Percentiles rank a stretch among this genome's conserved stretches.
phyloP scores from a whole-genome alignment of 2,888 invertebrate species.

The Gymnosoma rotundatum region DNA sequence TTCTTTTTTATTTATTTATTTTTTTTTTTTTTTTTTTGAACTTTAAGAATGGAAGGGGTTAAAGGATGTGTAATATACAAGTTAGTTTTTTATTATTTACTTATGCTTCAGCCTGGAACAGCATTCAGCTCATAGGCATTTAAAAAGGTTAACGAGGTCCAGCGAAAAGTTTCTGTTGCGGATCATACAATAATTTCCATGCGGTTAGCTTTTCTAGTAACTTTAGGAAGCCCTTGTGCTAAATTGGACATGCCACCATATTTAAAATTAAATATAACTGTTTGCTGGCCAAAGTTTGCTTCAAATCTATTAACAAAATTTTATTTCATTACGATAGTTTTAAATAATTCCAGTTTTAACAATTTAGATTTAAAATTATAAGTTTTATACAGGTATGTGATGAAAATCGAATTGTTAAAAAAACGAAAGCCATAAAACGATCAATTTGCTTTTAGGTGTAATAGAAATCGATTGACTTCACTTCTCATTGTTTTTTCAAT shows the following conservation, averaged over 20 bases:
- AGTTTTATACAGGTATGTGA: no score
- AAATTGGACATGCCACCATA: slow-evolving; percentile 86
- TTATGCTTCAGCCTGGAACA: slow-evolving; percentile 39
- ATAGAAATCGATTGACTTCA: no score
- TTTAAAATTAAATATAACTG: slow-evolving; percentile 90
- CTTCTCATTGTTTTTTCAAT: no score
- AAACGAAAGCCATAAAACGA: neutral
- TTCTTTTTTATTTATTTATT: slow-evolving; percentile 16
- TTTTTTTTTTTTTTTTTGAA: slow-evolving; percentile 12
- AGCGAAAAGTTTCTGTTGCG: slow-evolving; percentile 71
- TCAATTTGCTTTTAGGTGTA: no score
- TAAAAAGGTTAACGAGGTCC: slow-evolving; percentile 67
- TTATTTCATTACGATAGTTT: no score
- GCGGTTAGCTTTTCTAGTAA: slow-evolving; percentile 86
- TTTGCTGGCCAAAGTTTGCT: slow-evolving; percentile 91
- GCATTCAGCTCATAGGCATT: slow-evolving; percentile 68
- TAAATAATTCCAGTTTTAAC: neutral
- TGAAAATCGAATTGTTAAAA: no score
- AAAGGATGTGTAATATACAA: neutral
- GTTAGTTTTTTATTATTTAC: neutral
- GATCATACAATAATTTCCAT: slow-evolving; percentile 88
- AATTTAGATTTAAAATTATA: slow-evolving; percentile 6
- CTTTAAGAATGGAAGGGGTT: slow-evolving; percentile 19
- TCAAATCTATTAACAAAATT: slow-evolving; percentile 85
- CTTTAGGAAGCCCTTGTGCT: slow-evolving; percentile 86